Evolutionary conservation across 1,140 invertebrate species (phyloP).

Genomic region (Drosophila serrata): DNA sequence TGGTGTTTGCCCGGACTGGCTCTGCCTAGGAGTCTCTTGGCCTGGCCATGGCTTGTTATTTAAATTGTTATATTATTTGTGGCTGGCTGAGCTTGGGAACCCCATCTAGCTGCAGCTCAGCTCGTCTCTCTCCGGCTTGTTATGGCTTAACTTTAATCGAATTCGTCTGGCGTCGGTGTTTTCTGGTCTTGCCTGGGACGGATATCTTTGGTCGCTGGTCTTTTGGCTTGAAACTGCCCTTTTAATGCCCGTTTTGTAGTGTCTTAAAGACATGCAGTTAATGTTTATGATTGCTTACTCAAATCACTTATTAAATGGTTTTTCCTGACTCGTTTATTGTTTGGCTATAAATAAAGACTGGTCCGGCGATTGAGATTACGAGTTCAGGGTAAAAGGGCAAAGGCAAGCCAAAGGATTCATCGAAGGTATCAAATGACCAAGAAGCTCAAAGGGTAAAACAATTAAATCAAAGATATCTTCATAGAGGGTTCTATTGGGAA

Average conservation of each 20-base stretch:
- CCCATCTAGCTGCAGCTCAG: constrained; percentile 43
- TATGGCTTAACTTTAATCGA: constrained; percentile 79
- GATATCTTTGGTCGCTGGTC: constrained; percentile 18
- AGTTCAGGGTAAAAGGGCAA: neutral
- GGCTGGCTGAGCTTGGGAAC: constrained; percentile 73
- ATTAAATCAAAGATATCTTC: constrained; percentile 14
- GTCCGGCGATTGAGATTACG: constrained; percentile 19
- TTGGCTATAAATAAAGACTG: constrained; percentile 41
- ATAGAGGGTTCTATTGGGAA: neutral
- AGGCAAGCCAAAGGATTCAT: constrained; percentile 1
- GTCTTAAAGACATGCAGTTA: constrained; percentile 63
- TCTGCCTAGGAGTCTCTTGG: constrained; percentile 36
- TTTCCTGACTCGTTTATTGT: constrained; percentile 46
- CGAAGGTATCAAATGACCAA: constrained; percentile 4
- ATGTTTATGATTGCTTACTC: constrained; percentile 71
- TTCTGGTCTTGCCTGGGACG: constrained; percentile 8
- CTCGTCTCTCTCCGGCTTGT: constrained; percentile 48
- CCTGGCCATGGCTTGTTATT: constrained; percentile 78
- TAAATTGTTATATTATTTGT: constrained; percentile 84
- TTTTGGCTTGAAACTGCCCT: constrained; percentile 40
- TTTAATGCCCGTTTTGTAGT: constrained; percentile 59
- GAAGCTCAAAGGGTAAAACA: constrained; percentile 4
- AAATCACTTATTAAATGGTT: constrained; percentile 71
- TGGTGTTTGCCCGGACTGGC: constrained; percentile 63
- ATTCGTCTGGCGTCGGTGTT: constrained; percentile 64